These are phyloP conservation scores for Eriosoma lanigerum DNA, from an alignment of 1,140 invertebrate species.

Conservation along the genomic window DNA sequence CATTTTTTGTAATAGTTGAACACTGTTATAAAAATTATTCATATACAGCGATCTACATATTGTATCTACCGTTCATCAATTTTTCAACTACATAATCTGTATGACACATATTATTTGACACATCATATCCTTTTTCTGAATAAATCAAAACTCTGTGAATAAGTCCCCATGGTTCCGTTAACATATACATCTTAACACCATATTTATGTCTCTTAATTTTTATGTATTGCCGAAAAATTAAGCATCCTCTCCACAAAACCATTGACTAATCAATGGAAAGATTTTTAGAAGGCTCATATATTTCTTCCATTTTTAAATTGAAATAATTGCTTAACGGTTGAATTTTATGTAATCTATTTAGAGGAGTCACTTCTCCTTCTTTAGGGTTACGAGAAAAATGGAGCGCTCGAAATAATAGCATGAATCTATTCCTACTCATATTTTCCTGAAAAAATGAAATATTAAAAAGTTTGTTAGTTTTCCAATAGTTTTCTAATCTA, in stretches of 20 bases:
- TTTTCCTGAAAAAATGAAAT: slow-evolving; percentile 45
- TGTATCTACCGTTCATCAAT: not conserved
- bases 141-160: slow-evolving; percentile 6
- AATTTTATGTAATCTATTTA: slow-evolving; percentile 55
- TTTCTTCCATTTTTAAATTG: slow-evolving; percentile 52
- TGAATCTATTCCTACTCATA: slow-evolving; percentile 57
- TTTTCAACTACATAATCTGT: no score
- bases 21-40: slow-evolving; percentile 8
- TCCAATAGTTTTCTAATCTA: slow-evolving; percentile 51
- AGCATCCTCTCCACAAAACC: slow-evolving; percentile 7
- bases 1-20: not conserved
- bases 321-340: slow-evolving; percentile 42
- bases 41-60: slow-evolving; percentile 1
- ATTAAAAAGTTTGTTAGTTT: slow-evolving; percentile 38
- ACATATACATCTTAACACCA: slow-evolving; percentile 56
- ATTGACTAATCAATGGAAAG: slow-evolving; percentile 6
- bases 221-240: slow-evolving; percentile 35
- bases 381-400: slow-evolving; percentile 55
- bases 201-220: slow-evolving; percentile 58
- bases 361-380: slow-evolving; percentile 1
- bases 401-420: slow-evolving; percentile 55
- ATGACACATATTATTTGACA: no score
- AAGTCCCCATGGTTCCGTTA: slow-evolving; percentile 3
- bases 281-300: slow-evolving; percentile 52
- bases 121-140: not conserved